A percentile compares a stretch with the other conserved stretches of the same genome.
These are phyloP conservation scores for Parazoanthus swiftii DNA, from an alignment of 92 coral and sea anemone genomes.

Conservation along the genomic window DNA sequence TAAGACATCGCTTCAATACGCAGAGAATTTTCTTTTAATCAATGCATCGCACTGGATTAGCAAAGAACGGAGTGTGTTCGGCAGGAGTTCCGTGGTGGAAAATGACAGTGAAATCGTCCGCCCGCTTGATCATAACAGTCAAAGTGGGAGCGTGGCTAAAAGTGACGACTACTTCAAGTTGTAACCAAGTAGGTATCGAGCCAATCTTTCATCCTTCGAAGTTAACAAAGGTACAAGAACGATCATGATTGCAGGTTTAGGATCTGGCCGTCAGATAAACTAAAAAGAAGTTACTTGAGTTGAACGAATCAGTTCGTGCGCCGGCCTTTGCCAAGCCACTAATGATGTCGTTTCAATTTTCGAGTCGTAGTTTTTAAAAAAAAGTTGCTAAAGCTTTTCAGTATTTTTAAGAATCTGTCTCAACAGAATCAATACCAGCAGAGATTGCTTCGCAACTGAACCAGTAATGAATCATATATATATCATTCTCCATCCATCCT, in stretches of 20 bases:
- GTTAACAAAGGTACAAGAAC: background rate
- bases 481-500: background rate
- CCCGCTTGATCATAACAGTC: conserved; percentile 36
- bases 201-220: background rate
- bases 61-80: background rate
- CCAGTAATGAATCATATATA: background rate
- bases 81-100: background rate
- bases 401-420: background rate
- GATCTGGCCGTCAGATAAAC: background rate
- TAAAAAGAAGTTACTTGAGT: background rate
- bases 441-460: background rate
- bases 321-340: background rate
- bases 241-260: background rate
- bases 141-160: conserved; percentile 26
- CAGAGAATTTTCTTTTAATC: conserved; percentile 8
- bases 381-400: background rate
- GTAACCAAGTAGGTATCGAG: conserved; percentile 25
- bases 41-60: conserved; percentile 21
- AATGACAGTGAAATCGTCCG: conserved; percentile 32
- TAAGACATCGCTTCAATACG: conserved; percentile 19
- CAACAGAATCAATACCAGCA: background rate
- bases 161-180: conserved; percentile 28
- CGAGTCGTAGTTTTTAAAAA: background rate
- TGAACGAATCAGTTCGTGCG: background rate
- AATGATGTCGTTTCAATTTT: background rate